Evolutionary conservation across 2,113 vertebrate genomes (phyloP).

Genomic region (Bucco capensis): DNA sequence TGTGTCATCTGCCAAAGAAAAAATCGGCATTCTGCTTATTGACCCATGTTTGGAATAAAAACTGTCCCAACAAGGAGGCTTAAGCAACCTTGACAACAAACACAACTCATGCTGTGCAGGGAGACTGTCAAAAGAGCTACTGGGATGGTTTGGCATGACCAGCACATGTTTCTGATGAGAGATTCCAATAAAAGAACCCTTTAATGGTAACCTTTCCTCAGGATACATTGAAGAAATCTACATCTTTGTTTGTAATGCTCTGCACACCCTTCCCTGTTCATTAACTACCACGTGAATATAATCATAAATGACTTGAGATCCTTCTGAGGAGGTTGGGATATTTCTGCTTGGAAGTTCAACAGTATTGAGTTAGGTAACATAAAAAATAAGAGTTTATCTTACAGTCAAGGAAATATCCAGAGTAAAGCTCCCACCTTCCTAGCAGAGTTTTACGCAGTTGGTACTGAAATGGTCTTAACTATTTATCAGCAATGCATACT

Average conservation of each 20-base stretch:
- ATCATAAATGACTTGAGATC: neutral
- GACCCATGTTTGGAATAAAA: neutral
- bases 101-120: neutral
- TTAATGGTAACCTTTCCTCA: neutral
- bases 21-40: neutral
- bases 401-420: neutral
- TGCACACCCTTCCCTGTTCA: neutral
- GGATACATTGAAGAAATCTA: neutral
- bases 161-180: neutral
- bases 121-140: neutral
- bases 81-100: slow-evolving; percentile 11
- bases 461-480: neutral
- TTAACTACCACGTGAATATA: neutral
- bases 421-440: neutral
- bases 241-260: neutral
- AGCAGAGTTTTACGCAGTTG: neutral
- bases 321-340: neutral
- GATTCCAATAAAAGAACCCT: neutral
- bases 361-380: neutral
- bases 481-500: neutral
- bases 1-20: neutral
- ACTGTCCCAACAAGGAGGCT: neutral
- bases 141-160: neutral
- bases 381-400: neutral
- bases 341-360: neutral